Base-by-base conservation (phyloP, 2,888 invertebrate species). In the Petrophora chlorosata region DNA sequence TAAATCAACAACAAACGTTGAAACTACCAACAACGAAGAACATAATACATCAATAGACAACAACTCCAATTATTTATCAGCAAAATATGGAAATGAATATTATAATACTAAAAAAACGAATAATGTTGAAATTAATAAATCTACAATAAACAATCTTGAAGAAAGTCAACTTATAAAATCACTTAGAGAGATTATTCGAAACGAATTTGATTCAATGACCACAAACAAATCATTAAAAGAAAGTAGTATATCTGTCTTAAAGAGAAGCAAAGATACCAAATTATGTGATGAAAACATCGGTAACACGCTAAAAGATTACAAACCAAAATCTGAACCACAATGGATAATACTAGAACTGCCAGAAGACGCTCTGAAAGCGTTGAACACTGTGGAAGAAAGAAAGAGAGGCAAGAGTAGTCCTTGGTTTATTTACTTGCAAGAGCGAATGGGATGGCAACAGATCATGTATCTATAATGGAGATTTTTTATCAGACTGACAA, bases 371-470 rank as follows among this genome's bases (percentile, higher is more conserved):
- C 7, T 15, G 8, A 2, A 12, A 1, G 4, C 4, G 8, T 35
- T n/a, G 14, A 35, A 16, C n/a, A n/a, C n/a, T 9, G 8, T 14
- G 3, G 4, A 23, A 23, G 3, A 8, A 1, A 35, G 9, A 5
- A 23, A n/a, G n/a, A 23, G 12, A 23, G 3, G 22, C 14, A 12
- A 5, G 8, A 23, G n/a, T 3, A 9, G 4, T 0, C 23, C 34
- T 23, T 35, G 22, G 22, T 9, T 35, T 5, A 14, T 35, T n/a
- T 35, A 35, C 23, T n/a, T 35, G 8, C 34, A 35, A n/a, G 23
- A 23, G 1, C 10, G 12, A 19, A 9, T 3, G 9, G 16, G 5
- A 32, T 17, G 8, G 4, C 33, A n/a, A 17, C 17, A n/a, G 19
- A 3, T 33, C 8, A 8, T 16, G 2, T 33, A 3, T 12, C 8